Evolutionary conservation across 2,797 vertebrate species (phyloP), one percentile per base, ranked within the genome.

Genomic region (Gymnoscopelus microlampas): DNA sequence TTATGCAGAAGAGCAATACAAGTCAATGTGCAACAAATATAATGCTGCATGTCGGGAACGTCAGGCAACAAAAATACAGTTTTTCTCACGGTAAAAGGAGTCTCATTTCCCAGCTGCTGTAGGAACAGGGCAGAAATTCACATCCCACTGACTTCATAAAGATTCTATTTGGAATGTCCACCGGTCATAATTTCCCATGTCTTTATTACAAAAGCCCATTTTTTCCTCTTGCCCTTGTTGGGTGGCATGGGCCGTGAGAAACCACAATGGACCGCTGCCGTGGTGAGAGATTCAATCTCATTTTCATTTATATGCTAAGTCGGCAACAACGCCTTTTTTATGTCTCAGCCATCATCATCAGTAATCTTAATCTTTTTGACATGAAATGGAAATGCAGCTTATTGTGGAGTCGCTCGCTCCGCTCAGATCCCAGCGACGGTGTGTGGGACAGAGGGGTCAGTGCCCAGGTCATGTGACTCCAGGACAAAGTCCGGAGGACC

Each of bases 221-320:
- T 81, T 70, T 73, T 15, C 48, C 35, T 73, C 54, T 51, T 70
- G 69, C 49, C 58, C 78, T 76, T 62, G 65, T 66, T 70, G 65
- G 26, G 23, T 61, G 69, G 79, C 71, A 47, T 63, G 50, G 55
- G 55, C 70, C 73, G 71, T 70, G 61, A 68, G 66, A 29, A 19
- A 62, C 59, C 53, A 74, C 73, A 83, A 77, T 85, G 59, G 77
- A 81, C 79, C 79, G 71, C 9, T 70, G 79, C 78, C 74, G 83
- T 78, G 73, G 67, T 66, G 76, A 56, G 57, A 1, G 82, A 87
- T 91, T 83, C 71, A 77, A 89, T 89, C 82, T 82, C 69, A 89
- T 89, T 90, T 72, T 68, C 77, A 89, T 92, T 89, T 88, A 89
- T 89, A 90, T 89, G 87, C 85, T 90, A 90, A 91, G 79, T 89